Evolutionary conservation across 1,140 invertebrate genomes (phyloP).

Genomic region (Monochamus saltuarius): DNA sequence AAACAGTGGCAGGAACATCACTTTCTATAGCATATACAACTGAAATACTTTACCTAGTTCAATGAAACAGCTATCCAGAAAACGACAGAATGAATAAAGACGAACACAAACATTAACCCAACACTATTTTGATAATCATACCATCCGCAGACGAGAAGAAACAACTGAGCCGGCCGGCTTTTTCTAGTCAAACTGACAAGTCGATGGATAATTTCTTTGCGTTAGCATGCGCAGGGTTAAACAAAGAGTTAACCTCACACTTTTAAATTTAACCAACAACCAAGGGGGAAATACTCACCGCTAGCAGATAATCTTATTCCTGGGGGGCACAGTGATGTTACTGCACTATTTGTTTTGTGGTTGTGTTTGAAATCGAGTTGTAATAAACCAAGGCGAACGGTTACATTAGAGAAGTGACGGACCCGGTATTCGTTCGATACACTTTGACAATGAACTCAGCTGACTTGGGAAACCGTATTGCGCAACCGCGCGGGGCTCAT

Average conservation of each 20-base stretch:
- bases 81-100: too few relatives aligned
- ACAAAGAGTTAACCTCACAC: conserved; percentile 30
- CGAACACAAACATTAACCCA: too few relatives aligned
- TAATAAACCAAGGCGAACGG: conserved; percentile 16
- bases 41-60: too few relatives aligned
- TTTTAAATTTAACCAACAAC: conserved; percentile 21
- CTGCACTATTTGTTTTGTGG: conserved; percentile 18
- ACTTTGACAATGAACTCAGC: conserved; percentile 41
- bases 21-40: too few relatives aligned
- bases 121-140: too few relatives aligned
- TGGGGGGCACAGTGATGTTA: conserved; percentile 12
- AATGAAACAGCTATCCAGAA: too few relatives aligned
- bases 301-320: not conserved
- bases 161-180: conserved; percentile 36
- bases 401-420: conserved; percentile 26
- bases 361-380: conserved; percentile 15
- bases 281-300: conserved; percentile 20
- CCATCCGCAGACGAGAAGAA: conserved; percentile 21
- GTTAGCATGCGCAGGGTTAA: conserved; percentile 26
- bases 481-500: conserved; percentile 27
- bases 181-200: conserved; percentile 33
- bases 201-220: conserved; percentile 31
- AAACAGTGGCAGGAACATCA: too few relatives aligned
- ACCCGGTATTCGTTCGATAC: conserved; percentile 37
- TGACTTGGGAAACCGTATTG: conserved; percentile 34